Base-by-base conservation (phyloP, 2,888 invertebrate genomes). In the Apodemia duryi region DNA sequence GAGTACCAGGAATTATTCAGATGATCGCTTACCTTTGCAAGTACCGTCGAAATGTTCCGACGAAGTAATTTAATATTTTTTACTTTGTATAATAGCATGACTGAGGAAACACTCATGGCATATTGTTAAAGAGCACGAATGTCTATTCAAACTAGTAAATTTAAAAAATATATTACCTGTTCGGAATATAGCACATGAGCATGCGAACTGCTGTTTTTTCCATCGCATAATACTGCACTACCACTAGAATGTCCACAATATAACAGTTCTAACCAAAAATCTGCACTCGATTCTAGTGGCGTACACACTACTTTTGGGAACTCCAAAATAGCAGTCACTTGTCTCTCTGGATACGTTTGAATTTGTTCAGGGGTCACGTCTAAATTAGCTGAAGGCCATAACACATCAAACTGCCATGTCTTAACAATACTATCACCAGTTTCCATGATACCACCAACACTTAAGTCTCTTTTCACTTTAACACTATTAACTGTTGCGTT, bases 321-420 rank as follows among this genome's bases (percentile, higher is more conserved):
- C 79, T 95, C 95, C 71, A 97, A 80, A 4, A 95, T 95, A 0
- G 96, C 96, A 72, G 93, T 94, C 70, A 97, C 95, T 41, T 95
- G 94, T 68, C 93, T 90, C 77, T 95, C 95, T 5, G 97, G 97
- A 84, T 96, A 97, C 62, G 97, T 97, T 75, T 95, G 94, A 64
- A 97, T 94, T 74, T 94, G 94, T 75, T 95, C 95, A 4, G 96
- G 96, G 66, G 95, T 95, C 63, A 97, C 92, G 63, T 94, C 93
- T 73, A 97, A 83, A 69, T 93, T 93, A 1, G 96, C 95, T 67
- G 93, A 93, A 6, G 97, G 97, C 97, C 97, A 97, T 83, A 95
- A 93, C 6, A 97, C 97, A 75, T 97, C 96, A 75, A 97, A 92
- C 67, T 94, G 93, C 85, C 93, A 92, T 2, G 93, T 88, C 62